These are phyloP conservation scores for Carassius gibelio DNA, from an alignment of 2,113 vertebrate genomes.

Conservation along the genomic window DNA sequence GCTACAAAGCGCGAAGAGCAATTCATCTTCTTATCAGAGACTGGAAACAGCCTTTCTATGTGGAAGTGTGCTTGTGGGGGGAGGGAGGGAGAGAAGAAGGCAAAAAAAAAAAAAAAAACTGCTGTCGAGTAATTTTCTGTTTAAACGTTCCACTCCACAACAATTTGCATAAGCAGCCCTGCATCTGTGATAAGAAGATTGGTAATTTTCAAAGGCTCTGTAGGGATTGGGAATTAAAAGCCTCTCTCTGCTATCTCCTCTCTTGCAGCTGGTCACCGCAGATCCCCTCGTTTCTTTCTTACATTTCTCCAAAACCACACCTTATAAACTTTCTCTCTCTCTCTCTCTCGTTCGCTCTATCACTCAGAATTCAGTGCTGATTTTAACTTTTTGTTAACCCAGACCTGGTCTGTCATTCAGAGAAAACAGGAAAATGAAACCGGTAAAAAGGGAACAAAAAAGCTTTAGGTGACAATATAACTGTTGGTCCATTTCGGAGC, in stretches of 20 bases:
- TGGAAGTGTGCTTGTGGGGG: slow-evolving; percentile 60
- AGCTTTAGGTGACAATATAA: slow-evolving; percentile 67
- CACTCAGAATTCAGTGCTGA: slow-evolving; percentile 40
- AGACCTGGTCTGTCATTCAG: slow-evolving; percentile 65
- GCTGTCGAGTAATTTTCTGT: slow-evolving; percentile 86
- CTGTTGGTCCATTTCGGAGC: slow-evolving; percentile 65
- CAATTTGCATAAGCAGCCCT: slow-evolving; percentile 87
- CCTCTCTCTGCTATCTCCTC: slow-evolving; percentile 81
- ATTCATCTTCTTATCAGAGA: slow-evolving; percentile 85
- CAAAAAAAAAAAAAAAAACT: slow-evolving; percentile 67
- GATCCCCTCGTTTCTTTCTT: slow-evolving; percentile 78
- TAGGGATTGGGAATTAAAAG: slow-evolving; percentile 86
- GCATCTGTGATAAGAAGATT: slow-evolving; percentile 86
- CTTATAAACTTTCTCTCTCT: slow-evolving; percentile 77
- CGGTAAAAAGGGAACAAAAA: slow-evolving; percentile 64
- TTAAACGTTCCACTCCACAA: slow-evolving; percentile 87
- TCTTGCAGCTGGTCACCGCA: slow-evolving; percentile 83
- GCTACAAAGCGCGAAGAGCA: slow-evolving; percentile 82
- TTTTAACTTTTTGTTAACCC: slow-evolving; percentile 45
- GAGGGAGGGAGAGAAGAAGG: slow-evolving; percentile 35
- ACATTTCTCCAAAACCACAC: slow-evolving; percentile 76
- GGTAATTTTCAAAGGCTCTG: slow-evolving; percentile 88
- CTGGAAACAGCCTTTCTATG: slow-evolving; percentile 82
- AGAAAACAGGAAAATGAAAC: slow-evolving; percentile 70
- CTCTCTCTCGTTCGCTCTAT: slow-evolving; percentile 19